Percentiles rank a stretch among this genome's conserved stretches.
Conservation (phyloP, 2,797 vertebrate genomes). For the Mus minutoides region DNA sequence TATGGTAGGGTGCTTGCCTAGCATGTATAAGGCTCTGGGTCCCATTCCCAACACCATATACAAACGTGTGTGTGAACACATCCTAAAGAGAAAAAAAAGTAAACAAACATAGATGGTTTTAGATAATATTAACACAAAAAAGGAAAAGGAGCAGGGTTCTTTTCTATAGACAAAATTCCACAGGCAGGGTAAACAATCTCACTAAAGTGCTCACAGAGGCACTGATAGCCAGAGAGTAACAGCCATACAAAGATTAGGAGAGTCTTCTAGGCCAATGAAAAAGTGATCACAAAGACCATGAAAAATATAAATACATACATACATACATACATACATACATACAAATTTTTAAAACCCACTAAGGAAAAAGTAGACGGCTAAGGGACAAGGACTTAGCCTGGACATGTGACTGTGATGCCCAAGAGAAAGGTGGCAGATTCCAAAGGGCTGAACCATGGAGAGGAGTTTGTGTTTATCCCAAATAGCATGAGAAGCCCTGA, state of each 20-base stretch:
- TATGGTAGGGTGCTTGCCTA: neutral
- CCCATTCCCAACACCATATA: neutral
- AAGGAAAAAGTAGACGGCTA: neutral
- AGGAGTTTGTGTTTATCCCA: neutral
- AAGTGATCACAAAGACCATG: neutral
- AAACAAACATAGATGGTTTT: neutral
- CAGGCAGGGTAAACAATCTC: neutral
- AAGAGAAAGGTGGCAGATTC: neutral
- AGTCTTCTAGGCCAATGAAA: neutral
- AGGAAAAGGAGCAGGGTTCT: neutral
- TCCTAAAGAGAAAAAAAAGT: neutral
- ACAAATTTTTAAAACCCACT: neutral
- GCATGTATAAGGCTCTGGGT: neutral
- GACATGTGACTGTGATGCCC: neutral
- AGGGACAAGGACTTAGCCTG: neutral
- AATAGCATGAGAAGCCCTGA: neutral
- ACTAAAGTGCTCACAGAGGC: neutral
- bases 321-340: neutral
- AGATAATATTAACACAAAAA: neutral
- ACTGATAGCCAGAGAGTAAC: neutral
- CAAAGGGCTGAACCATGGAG: neutral
- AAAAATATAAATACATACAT: neutral
- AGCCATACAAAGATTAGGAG: neutral
- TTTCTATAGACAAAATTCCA: neutral
- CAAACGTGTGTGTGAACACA: too few species aligned